Evolutionary conservation across 2,888 invertebrate species (phyloP).

Genomic region (Melanargia galathea): DNA sequence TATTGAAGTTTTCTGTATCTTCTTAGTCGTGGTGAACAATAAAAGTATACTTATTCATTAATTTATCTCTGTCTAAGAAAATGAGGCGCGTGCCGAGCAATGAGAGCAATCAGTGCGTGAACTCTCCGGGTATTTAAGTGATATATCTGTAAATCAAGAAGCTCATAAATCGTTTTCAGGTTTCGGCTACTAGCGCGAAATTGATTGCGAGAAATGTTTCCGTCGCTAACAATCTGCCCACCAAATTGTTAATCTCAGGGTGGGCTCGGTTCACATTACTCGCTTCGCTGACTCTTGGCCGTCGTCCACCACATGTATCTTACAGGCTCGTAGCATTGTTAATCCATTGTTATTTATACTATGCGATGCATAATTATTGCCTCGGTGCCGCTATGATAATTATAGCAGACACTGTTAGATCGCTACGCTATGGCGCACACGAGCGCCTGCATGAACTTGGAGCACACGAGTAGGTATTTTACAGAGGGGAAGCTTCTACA

Average conservation of each 20-base stretch:
- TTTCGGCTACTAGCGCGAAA: slow-evolving; percentile 19
- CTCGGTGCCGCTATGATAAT: slow-evolving; percentile 51
- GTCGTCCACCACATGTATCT: slow-evolving; percentile 64
- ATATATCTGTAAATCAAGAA: slow-evolving; percentile 4
- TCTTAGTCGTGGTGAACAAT: too few species aligned
- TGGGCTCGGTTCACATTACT: slow-evolving; percentile 55
- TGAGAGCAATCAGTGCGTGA: too few species aligned
- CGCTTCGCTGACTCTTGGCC: slow-evolving; percentile 67
- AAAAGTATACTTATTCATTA: too few species aligned
- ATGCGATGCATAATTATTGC: slow-evolving; percentile 49
- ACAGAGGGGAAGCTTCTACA: too few species aligned
- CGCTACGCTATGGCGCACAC: slow-evolving; percentile 52
- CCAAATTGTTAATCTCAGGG: slow-evolving; percentile 61
- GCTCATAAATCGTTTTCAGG: slow-evolving; percentile 2
- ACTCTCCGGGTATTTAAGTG: background rate
- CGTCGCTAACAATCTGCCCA: slow-evolving; percentile 59
- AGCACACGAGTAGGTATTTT: too few species aligned
- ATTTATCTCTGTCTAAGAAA: too few species aligned
- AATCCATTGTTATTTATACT: slow-evolving; percentile 70
- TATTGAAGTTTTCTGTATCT: too few species aligned
- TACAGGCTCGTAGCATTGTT: slow-evolving; percentile 58
- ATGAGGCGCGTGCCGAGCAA: too few species aligned
- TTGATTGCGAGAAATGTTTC: slow-evolving; percentile 45
- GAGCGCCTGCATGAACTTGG: slow-evolving; percentile 49
- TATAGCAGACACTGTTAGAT: slow-evolving; percentile 49